phyloP scores from a whole-genome alignment of 2,113 vertebrate species.

The Amblyopsis rosae region DNA sequence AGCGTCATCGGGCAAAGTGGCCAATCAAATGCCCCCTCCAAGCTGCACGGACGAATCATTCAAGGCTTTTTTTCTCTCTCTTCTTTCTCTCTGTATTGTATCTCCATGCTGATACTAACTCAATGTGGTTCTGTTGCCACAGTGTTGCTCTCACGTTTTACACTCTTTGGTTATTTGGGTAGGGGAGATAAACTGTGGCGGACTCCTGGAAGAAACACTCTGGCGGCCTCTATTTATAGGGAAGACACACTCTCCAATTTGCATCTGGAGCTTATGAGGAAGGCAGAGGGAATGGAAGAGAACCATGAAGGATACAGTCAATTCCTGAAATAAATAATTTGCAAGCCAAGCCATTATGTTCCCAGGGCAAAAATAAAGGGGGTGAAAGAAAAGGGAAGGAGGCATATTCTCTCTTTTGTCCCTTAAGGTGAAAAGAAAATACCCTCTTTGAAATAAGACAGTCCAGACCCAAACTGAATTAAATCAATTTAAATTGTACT shows the following conservation, averaged over 20 bases:
- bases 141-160: slow-evolving; percentile 46
- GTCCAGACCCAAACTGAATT: slow-evolving; percentile 70
- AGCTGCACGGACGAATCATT: slow-evolving; percentile 64
- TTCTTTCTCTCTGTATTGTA: slow-evolving; percentile 38
- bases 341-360: slow-evolving; percentile 49
- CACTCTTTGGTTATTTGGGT: slow-evolving; percentile 67
- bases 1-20: slow-evolving; percentile 23
- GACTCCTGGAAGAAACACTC: slow-evolving; percentile 73
- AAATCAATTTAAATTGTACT: slow-evolving; percentile 66
- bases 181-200: slow-evolving; percentile 56
- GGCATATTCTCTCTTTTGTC: slow-evolving; percentile 36
- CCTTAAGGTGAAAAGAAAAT: slow-evolving; percentile 40
- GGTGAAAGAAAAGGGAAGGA: neutral
- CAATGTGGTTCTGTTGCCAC: slow-evolving; percentile 51
- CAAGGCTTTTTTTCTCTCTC: slow-evolving; percentile 41
- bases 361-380: slow-evolving; percentile 50
- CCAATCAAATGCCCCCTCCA: slow-evolving; percentile 53
- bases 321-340: slow-evolving; percentile 65
- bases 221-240: slow-evolving; percentile 73
- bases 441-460: slow-evolving; percentile 60
- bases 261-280: slow-evolving; percentile 70
- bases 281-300: slow-evolving; percentile 5
- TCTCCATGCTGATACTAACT: slow-evolving; percentile 62
- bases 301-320: slow-evolving; percentile 57
- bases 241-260: slow-evolving; percentile 70